phyloP scores from a whole-genome alignment of 2,797 vertebrate species.

The Graptemys geographica region DNA sequence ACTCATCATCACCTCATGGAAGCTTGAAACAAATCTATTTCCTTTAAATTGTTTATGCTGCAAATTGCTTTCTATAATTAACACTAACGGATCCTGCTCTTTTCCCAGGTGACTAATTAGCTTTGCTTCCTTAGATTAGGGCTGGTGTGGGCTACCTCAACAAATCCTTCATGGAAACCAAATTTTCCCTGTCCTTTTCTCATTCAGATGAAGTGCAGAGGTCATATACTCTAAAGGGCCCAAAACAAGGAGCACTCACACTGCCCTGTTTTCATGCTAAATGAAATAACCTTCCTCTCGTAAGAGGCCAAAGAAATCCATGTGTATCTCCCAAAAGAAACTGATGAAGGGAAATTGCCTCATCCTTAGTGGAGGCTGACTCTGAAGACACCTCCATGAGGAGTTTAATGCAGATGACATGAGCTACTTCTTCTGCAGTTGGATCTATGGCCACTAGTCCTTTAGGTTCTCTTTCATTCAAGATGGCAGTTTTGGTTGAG shows the following conservation, averaged over 20 bases:
- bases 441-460: not conserved
- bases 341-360: not conserved
- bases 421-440: not conserved
- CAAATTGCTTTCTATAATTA: not conserved
- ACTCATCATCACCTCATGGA: not conserved
- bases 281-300: not conserved
- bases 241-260: not conserved
- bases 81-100: not conserved
- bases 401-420: not conserved
- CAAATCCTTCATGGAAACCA: not conserved
- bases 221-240: not conserved
- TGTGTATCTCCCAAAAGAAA: not conserved
- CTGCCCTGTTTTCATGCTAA: not conserved
- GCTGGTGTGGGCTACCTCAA: not conserved
- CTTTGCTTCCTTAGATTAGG: not conserved
- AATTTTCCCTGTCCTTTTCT: not conserved
- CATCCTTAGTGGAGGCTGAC: not conserved
- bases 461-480: not conserved
- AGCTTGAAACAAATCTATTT: not conserved
- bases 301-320: not conserved
- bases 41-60: not conserved
- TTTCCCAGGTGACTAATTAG: not conserved
- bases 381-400: not conserved
- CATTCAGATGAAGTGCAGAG: not conserved
- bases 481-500: rapidly evolving